phyloP scores from a whole-genome alignment of 2,797 vertebrate species.

The Heterohyrax brucei region DNA sequence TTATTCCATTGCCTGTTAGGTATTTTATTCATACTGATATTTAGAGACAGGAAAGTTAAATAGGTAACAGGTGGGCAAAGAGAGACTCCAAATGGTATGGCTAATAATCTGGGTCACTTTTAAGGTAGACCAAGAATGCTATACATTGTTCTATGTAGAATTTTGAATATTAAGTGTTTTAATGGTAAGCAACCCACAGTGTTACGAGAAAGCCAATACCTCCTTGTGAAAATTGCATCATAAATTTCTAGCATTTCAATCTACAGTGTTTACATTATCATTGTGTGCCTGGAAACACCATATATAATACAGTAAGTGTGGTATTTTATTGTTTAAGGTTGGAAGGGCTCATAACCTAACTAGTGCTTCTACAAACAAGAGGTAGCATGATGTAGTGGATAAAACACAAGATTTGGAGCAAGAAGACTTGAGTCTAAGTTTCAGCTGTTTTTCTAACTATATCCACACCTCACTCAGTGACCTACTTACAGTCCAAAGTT shows the following conservation, averaged over 20 bases:
- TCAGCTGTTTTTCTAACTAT: neutral
- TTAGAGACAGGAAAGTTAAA: neutral
- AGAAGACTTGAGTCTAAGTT: neutral
- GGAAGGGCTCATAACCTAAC: neutral
- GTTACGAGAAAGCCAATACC: neutral
- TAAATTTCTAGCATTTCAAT: neutral
- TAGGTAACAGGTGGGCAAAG: neutral
- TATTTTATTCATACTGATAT: neutral
- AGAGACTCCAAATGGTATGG: neutral
- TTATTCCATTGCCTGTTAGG: neutral
- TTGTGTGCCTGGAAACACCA: neutral
- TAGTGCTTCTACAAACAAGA: neutral
- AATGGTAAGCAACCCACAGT: neutral
- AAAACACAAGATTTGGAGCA: neutral
- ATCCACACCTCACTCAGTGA: too few species aligned
- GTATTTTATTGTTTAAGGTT: neutral
- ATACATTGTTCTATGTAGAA: neutral
- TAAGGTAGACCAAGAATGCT: neutral
- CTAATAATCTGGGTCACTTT: neutral
- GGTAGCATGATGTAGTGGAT: neutral
- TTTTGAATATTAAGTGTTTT: neutral
- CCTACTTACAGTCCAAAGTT: too few species aligned
- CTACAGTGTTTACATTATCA: neutral
- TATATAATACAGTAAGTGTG: neutral
- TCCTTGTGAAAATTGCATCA: neutral